Conservation (phyloP, 2,888 invertebrate species). For the Protodeltote pygarga region DNA sequence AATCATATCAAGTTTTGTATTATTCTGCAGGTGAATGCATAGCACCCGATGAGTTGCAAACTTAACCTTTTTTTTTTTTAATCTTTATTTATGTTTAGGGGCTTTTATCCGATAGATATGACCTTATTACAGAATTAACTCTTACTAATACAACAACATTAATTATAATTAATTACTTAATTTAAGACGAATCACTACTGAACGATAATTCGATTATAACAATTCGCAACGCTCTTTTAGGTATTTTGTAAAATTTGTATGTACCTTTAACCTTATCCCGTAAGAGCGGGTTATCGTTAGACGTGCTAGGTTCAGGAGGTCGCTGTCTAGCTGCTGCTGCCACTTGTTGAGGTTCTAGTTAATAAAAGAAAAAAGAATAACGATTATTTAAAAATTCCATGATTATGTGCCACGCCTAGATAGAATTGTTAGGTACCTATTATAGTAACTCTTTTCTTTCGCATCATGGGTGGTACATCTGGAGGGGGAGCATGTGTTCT, state of each 20-base stretch:
- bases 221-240: too few species aligned
- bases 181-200: too few species aligned
- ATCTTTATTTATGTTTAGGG: too few species aligned
- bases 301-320: conserved; percentile 56
- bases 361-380: not conserved
- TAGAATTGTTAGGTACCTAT: conserved; percentile 51
- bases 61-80: too few species aligned
- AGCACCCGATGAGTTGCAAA: too few species aligned
- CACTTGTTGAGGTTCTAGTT: conserved; percentile 19
- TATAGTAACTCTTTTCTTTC: conserved; percentile 75
- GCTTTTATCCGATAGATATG: too few species aligned
- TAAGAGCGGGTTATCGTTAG: too few species aligned
- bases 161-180: conserved; percentile 3
- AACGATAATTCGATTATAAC: too few species aligned
- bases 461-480: conserved; percentile 45
- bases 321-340: not conserved
- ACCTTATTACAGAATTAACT: too few species aligned
- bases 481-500: conserved; percentile 39
- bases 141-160: not conserved
- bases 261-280: conserved; percentile 56
- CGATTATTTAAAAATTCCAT: not conserved
- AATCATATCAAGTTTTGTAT: too few species aligned
- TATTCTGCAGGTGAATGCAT: too few species aligned
- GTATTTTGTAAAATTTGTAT: too few species aligned
- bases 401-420: not conserved